Evolutionary conservation across 2,888 invertebrate genomes (phyloP), one percentile per base, ranked within the genome.

Genomic region (Cistogaster globosa): DNA sequence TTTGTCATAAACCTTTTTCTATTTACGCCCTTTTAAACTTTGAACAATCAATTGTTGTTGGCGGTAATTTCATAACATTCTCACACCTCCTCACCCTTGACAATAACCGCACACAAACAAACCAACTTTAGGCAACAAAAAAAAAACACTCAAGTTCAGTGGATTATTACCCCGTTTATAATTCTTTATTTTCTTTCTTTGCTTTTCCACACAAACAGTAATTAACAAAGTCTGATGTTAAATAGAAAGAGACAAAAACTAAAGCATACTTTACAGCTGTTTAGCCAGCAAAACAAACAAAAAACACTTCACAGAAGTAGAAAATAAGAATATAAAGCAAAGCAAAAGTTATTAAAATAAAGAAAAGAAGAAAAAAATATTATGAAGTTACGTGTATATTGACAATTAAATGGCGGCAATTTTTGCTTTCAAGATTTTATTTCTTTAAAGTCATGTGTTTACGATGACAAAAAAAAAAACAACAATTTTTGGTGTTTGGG

Each of bases 21-120:
- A 74, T 84, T 81, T 74, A 75, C 78, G 78, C 81, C 84, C 62
- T 81, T 77, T 84, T 84, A 81, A 84, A 84, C 84, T 77, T 84
- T 72, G 80, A 84, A 84, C 77, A 84, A 81, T 84, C 80, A 81
- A 84, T 84, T 80, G 80, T 68, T 81, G 69, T 38, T 74, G 69
- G 72, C n/a, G 32, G 42, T 51, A 74, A 74, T 80, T 74, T 45
- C 45, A 45, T 58, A 62, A 82, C 71, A 83, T 53, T 32, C 20
- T 58, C 55, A 9, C 32, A 53, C 26, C 38, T 72, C 67, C 18
- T 42, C 38, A 65, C 9, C 57, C 63, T 26, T 53, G 48, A 1
- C 51, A 48, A 45, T 1, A 6, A 32, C 2, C 32, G 2, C 2
- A 0, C 32, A 22, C n/a, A 51, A 36, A 16, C n/a, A 16, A 20